These are phyloP conservation scores for Phaetusa simplex DNA, from an alignment of 2,113 vertebrate genomes.

Conservation along the genomic window DNA sequence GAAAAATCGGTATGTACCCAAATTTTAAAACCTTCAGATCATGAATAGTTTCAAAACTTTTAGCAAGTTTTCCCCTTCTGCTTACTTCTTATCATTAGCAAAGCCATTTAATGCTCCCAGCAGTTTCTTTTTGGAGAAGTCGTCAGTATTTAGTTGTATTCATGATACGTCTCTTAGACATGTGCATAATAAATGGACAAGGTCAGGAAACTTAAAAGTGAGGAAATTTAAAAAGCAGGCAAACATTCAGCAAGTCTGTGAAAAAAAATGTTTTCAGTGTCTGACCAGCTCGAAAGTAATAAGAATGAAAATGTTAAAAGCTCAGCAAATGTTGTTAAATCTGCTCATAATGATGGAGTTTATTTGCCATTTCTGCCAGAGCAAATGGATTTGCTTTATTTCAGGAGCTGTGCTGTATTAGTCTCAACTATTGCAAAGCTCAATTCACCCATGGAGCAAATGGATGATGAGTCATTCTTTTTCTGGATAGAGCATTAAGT, in stretches of 20 bases:
- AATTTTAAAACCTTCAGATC: not conserved
- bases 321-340: constrained; percentile 8
- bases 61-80: not conserved
- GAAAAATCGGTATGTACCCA: not conserved
- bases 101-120: not conserved
- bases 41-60: not conserved
- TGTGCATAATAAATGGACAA: not conserved
- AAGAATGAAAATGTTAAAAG: not conserved
- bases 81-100: not conserved
- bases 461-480: constrained; percentile 26
- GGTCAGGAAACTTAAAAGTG: not conserved
- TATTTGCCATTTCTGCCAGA: not conserved
- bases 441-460: not conserved
- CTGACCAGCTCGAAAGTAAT: not conserved
- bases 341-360: not conserved
- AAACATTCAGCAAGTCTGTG: not conserved
- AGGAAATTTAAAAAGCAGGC: not conserved
- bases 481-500: not conserved
- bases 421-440: not conserved
- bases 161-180: not conserved
- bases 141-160: not conserved
- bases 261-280: not conserved
- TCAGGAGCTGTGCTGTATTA: not conserved
- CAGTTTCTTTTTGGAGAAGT: not conserved
- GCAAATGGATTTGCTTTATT: constrained; percentile 29